Base-by-base conservation (phyloP, 2,797 vertebrate genomes). In the Mergus octosetaceus region DNA sequence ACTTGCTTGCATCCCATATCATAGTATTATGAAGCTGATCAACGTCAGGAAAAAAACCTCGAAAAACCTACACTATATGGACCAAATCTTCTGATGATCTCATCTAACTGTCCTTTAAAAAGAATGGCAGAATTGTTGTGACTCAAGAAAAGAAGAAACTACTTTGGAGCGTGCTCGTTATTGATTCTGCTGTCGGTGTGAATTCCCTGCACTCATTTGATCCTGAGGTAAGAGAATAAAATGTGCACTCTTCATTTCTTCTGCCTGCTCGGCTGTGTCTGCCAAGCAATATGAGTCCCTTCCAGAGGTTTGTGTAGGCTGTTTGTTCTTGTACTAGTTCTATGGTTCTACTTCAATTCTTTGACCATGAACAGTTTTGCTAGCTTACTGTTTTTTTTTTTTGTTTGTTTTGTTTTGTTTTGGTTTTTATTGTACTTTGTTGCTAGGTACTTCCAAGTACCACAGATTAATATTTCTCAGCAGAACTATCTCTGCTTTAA, bases 161-260 rank as follows among this genome's bases (percentile, higher is more conserved):
- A 4, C 61, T 81, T 39, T 25, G 70, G 82, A 74, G 53, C 4
- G 62, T 77, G 24, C 43, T 90, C 32, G 62, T 34, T 69, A 17
- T 7, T 54, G 82, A 41, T 47, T 34, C 85, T 81, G 70, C 80
- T 53, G 66, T 24, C 47, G 43, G 0, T 10, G 90, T 64, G 93
- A 81, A 72, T 41, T 64, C 53, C 57, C 72, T 54, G 66, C 57
- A 65, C 27, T 49, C 65, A 38, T 58, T n/a, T 45, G n/a, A 27
- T 57, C 57, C 61, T 47, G 20, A 96, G 91, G 94, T 95, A 95
- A 96, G 91, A 87, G 43, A 62, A 84, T 21, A 65, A 91, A 77
- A 89, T 34, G 15, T 49, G 27, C 17, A 15, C 43, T 25, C 81
- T 68, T 54, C 1, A 13, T 77, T 77, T 64, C 57, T 86, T 82